phyloP scores from a whole-genome alignment of 2,797 vertebrate genomes.

The Leuciscus waleckii region DNA sequence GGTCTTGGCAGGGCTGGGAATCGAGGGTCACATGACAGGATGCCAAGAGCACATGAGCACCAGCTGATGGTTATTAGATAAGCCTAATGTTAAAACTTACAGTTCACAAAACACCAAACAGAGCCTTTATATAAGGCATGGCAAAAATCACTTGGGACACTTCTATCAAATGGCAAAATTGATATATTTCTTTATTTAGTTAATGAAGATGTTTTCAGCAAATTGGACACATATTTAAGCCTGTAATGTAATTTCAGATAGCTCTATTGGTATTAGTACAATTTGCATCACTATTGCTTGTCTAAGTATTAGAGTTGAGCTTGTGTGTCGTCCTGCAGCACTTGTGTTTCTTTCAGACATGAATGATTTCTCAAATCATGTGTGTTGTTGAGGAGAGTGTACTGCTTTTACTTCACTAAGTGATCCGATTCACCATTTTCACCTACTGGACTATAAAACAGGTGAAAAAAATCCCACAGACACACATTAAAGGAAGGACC shows the following conservation, averaged over 20 bases:
- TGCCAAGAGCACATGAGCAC: conserved; percentile 80
- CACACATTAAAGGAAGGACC: background rate
- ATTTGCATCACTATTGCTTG: background rate
- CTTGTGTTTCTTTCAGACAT: background rate
- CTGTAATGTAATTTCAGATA: background rate
- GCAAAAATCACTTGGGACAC: background rate
- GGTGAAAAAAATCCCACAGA: background rate
- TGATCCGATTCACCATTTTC: background rate
- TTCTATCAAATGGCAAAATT: background rate
- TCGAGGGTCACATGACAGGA: conserved; percentile 75
- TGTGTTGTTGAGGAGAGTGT: background rate
- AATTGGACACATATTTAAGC: background rate
- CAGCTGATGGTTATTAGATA: conserved; percentile 86
- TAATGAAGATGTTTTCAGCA: background rate
- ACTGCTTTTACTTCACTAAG: background rate
- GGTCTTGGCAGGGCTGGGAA: conserved; percentile 41
- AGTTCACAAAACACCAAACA: background rate
- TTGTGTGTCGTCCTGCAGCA: background rate
- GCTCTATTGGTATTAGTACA: background rate
- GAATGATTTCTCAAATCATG: background rate
- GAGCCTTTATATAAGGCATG: background rate
- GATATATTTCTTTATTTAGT: background rate
- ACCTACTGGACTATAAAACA: background rate
- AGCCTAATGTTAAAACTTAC: conserved; percentile 25
- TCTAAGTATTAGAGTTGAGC: background rate